Conservation (phyloP, 2,113 vertebrate species). For the Aegithalos caudatus region DNA sequence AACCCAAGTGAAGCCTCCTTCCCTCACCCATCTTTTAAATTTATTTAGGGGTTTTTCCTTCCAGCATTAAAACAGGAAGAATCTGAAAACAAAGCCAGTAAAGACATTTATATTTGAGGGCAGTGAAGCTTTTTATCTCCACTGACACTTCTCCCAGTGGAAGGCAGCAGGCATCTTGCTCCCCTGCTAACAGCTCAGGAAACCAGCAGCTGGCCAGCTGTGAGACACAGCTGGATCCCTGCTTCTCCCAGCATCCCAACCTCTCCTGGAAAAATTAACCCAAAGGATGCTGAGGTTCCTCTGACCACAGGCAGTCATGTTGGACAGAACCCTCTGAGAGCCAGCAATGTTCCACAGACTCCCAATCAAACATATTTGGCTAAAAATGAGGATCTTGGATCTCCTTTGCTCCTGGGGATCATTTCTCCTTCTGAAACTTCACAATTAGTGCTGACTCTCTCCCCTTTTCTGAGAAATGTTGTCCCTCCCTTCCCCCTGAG, state of each 20-base stretch:
- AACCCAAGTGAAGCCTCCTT: background rate
- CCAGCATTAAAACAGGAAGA: background rate
- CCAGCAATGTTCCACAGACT: background rate
- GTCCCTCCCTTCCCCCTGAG: background rate
- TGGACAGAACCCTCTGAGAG: background rate
- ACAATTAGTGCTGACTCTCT: no score
- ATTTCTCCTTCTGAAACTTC: background rate
- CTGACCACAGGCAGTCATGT: accelerated
- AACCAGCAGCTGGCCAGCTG: conserved; percentile 21
- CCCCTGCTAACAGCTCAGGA: background rate
- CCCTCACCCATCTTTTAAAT: background rate
- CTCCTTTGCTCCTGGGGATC: background rate
- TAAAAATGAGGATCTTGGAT: background rate
- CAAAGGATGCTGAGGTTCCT: background rate
- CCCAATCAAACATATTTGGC: background rate
- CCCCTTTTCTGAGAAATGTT: background rate
- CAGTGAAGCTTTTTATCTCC: background rate
- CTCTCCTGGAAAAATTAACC: background rate
- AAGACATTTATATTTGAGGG: background rate
- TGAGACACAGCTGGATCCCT: conserved; percentile 16
- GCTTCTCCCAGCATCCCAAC: background rate
- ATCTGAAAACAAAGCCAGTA: background rate
- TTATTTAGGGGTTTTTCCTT: background rate
- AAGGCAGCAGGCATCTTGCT: background rate
- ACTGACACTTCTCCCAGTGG: background rate